Percentiles rank a stretch among this genome's conserved stretches.
These are phyloP conservation scores for Zosterops pallidus DNA, from an alignment of 2,113 vertebrate genomes.

Conservation along the genomic window DNA sequence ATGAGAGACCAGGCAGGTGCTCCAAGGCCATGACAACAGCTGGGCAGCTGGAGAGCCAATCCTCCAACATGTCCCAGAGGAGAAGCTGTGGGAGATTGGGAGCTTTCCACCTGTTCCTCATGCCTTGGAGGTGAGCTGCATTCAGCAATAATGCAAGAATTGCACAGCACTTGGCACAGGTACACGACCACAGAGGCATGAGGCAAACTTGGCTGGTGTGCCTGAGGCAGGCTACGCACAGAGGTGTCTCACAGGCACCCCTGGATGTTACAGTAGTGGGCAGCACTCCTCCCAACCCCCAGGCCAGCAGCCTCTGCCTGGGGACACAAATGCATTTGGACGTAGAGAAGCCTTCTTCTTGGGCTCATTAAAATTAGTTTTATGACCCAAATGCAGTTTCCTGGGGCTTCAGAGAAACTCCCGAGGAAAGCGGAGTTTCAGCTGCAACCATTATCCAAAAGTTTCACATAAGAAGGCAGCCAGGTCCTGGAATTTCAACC, in stretches of 20 bases:
- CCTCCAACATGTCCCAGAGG: neutral
- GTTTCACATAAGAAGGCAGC: neutral
- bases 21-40: neutral
- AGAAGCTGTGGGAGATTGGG: neutral
- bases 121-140: accelerated
- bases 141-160: neutral
- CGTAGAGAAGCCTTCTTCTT: neutral
- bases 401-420: neutral
- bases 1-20: neutral
- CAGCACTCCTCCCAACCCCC: neutral
- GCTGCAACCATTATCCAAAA: neutral
- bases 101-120: neutral
- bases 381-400: neutral
- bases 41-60: neutral
- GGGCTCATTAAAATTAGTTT: neutral
- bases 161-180: neutral
- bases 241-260: neutral
- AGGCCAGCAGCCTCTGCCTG: neutral
- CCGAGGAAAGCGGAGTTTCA: neutral
- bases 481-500: neutral
- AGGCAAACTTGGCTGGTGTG: neutral
- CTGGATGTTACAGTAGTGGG: neutral
- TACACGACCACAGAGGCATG: neutral
- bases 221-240: neutral
- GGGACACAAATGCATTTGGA: neutral